Conservation (phyloP, 2,113 vertebrate genomes). For the Arizona elegans region DNA sequence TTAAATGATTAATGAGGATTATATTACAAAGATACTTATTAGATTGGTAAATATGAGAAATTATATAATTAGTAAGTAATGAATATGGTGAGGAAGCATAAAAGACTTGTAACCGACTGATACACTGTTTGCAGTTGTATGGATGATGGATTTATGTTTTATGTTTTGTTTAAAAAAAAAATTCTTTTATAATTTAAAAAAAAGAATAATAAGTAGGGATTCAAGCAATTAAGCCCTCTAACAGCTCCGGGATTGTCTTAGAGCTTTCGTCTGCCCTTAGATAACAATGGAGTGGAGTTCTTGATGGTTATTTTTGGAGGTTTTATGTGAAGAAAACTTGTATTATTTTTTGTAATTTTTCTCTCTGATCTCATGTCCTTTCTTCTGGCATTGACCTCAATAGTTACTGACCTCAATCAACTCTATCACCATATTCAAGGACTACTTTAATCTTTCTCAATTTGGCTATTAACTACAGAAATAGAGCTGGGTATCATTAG, state of each 20-base stretch:
- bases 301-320: not conserved
- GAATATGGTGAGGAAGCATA: too few species aligned
- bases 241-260: not conserved
- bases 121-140: too few species aligned
- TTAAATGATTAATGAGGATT: too few species aligned
- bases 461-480: not conserved
- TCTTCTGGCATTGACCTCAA: not conserved
- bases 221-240: not conserved
- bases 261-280: not conserved
- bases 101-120: too few species aligned
- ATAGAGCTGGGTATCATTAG: not conserved
- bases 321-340: not conserved
- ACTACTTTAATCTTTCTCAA: not conserved
- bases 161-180: too few species aligned
- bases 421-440: not conserved
- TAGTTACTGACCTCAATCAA: not conserved
- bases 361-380: not conserved
- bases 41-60: too few species aligned
- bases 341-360: not conserved
- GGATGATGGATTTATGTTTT: too few species aligned
- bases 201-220: not conserved
- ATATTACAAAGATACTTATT: too few species aligned
- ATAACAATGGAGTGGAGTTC: not conserved
- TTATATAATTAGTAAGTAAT: too few species aligned
- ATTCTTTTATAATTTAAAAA: too few species aligned